Percentiles rank a stretch among this genome's conserved stretches.
Conservation (phyloP, 2,113 vertebrate genomes). For the Hippocampus abdominalis region DNA sequence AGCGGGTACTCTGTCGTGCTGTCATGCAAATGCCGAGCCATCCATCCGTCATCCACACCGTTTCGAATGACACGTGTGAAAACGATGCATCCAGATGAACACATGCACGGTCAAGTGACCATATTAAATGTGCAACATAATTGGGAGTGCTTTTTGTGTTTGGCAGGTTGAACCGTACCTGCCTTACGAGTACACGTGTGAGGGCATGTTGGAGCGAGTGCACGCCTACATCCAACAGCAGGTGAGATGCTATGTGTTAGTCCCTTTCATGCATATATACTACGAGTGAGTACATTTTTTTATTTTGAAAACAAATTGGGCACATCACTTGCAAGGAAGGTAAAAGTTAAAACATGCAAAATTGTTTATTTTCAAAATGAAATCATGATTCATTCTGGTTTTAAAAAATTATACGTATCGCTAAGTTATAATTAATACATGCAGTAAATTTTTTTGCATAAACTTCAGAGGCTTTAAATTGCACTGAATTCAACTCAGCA, state of each 20-base stretch:
- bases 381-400: too few relatives aligned
- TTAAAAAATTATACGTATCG: too few relatives aligned
- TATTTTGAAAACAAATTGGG: too few relatives aligned
- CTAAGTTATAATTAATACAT: too few relatives aligned
- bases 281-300: neutral
- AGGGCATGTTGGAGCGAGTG: slow-evolving; percentile 94
- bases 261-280: neutral
- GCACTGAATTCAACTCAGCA: too few relatives aligned
- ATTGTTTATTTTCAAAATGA: too few relatives aligned
- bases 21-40: neutral
- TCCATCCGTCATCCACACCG: neutral
- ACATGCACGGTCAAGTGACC: neutral
- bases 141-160: neutral
- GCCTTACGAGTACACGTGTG: slow-evolving; percentile 93
- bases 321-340: too few relatives aligned
- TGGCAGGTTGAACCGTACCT: slow-evolving; percentile 89
- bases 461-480: too few relatives aligned
- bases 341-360: too few relatives aligned
- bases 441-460: too few relatives aligned
- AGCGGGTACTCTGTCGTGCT: neutral
- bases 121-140: slow-evolving; percentile 8
- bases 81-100: neutral
- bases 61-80: slow-evolving; percentile 19
- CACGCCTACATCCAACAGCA: slow-evolving; percentile 95
- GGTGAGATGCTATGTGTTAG: slow-evolving; percentile 63